phyloP scores from a whole-genome alignment of 2,888 invertebrate genomes.

The Ichneumoninae sp. region DNA sequence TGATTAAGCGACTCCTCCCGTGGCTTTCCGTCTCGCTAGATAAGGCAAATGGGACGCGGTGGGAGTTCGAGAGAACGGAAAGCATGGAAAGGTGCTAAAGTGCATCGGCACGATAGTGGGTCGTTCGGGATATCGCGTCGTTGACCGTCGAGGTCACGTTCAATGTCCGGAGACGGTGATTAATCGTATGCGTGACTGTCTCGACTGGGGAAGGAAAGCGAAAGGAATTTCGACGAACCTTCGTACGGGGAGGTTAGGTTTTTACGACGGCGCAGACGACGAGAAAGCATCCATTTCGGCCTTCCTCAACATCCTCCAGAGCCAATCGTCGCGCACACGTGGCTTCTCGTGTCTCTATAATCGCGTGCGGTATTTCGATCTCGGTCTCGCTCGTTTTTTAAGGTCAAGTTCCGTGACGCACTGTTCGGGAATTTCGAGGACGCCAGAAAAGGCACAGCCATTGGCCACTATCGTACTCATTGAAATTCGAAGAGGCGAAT shows the following conservation, averaged over 20 bases:
- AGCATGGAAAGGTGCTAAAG: not conserved
- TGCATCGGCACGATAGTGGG: slow-evolving; percentile 3
- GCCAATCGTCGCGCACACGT: not conserved
- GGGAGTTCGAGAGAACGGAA: not conserved
- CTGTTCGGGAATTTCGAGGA: slow-evolving; percentile 10
- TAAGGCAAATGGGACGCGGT: not conserved
- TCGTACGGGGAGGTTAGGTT: not conserved
- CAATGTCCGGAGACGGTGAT: slow-evolving; percentile 23
- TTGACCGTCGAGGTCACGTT: slow-evolving; percentile 36
- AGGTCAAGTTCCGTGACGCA: slow-evolving; percentile 49
- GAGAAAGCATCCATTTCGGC: not conserved
- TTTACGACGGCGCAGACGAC: not conserved
- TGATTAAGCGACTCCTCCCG: not conserved
- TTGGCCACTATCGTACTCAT: not conserved
- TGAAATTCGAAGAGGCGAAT: not conserved
- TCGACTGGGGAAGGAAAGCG: not conserved
- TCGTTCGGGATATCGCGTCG: slow-evolving; percentile 1
- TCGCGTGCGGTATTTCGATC: not conserved
- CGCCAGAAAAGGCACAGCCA: not conserved
- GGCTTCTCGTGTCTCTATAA: not conserved
- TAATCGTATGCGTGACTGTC: not conserved
- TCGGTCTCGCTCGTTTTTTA: slow-evolving; percentile 16
- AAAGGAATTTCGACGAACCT: not conserved
- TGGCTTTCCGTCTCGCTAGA: not conserved
- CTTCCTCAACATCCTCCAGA: not conserved